These are phyloP conservation scores for Sebastes diploproa DNA, from an alignment of 2,797 vertebrate genomes.

Conservation along the genomic window DNA sequence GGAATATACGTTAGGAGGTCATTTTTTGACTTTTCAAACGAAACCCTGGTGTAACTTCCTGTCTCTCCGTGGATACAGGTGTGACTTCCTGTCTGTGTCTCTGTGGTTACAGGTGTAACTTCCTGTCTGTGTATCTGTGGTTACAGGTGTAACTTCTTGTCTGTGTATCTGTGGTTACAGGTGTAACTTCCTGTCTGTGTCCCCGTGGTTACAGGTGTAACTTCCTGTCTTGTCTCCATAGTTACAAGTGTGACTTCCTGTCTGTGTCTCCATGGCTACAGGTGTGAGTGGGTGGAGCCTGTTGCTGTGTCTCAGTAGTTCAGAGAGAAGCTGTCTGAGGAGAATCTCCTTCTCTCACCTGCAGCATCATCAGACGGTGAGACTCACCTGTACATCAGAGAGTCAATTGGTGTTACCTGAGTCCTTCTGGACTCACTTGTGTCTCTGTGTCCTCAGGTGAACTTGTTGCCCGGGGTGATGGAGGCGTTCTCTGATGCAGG, in stretches of 20 bases:
- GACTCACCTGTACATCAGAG: conserved; percentile 18
- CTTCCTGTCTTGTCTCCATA: too few species aligned
- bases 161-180: too few species aligned
- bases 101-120: too few species aligned
- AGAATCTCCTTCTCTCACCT: conserved; percentile 78
- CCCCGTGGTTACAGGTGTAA: too few species aligned
- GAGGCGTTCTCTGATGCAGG: conserved; percentile 88
- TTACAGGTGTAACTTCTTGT: too few species aligned
- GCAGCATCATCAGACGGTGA: conserved; percentile 87
- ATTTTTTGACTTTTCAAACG: too few species aligned
- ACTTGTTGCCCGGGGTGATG: conserved; percentile 85
- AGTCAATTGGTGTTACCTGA: background rate
- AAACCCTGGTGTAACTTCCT: too few species aligned
- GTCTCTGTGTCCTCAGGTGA: conserved; percentile 82
- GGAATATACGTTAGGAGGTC: too few species aligned
- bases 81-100: too few species aligned
- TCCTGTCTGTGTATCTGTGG: too few species aligned
- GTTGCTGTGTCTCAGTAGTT: conserved; percentile 86
- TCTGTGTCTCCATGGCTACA: conserved; percentile 26
- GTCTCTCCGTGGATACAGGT: too few species aligned
- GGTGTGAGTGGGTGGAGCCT: conserved; percentile 83
- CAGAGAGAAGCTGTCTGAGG: conserved; percentile 83
- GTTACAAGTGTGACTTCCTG: background rate
- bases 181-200: too few species aligned
- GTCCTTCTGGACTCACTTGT: conserved; percentile 7